Evolutionary conservation across 2,797 vertebrate genomes (phyloP).

Genomic region (Chrosomus eos): DNA sequence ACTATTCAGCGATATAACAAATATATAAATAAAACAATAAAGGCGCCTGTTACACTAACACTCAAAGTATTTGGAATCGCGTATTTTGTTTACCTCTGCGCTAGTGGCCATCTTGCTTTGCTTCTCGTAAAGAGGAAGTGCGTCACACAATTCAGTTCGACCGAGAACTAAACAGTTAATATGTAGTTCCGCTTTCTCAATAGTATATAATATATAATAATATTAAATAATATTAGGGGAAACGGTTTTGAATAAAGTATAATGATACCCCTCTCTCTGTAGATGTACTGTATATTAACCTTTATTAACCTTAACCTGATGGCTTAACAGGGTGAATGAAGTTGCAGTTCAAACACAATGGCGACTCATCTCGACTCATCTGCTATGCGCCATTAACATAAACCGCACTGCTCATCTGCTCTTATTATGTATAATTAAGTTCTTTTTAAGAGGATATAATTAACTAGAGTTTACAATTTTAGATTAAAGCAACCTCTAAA

Average conservation of each 20-base stretch:
- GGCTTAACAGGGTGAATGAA: neutral
- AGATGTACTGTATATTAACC: neutral
- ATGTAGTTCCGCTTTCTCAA: constrained; percentile 26
- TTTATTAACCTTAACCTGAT: neutral
- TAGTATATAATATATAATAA: too few relatives aligned
- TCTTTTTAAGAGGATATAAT: constrained; percentile 80
- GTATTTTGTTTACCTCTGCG: constrained; percentile 50
- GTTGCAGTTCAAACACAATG: constrained; percentile 18
- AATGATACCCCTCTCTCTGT: neutral
- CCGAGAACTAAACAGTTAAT: neutral
- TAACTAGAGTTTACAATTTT: constrained; percentile 84
- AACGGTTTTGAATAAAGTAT: neutral
- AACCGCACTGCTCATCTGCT: constrained; percentile 69
- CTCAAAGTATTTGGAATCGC: neutral
- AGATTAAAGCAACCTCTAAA: constrained; percentile 84
- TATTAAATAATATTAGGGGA: too few relatives aligned
- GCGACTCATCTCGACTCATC: constrained; percentile 9
- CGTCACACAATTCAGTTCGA: constrained; percentile 1
- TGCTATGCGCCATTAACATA: constrained; percentile 59
- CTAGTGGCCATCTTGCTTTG: constrained; percentile 50
- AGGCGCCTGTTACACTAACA: neutral
- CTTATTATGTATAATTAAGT: constrained; percentile 80
- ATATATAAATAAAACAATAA: neutral
- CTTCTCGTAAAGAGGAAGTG: constrained; percentile 39
- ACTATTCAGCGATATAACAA: neutral